Evolutionary conservation across 1,140 invertebrate genomes (phyloP).

Genomic region (Aphis gossypii): DNA sequence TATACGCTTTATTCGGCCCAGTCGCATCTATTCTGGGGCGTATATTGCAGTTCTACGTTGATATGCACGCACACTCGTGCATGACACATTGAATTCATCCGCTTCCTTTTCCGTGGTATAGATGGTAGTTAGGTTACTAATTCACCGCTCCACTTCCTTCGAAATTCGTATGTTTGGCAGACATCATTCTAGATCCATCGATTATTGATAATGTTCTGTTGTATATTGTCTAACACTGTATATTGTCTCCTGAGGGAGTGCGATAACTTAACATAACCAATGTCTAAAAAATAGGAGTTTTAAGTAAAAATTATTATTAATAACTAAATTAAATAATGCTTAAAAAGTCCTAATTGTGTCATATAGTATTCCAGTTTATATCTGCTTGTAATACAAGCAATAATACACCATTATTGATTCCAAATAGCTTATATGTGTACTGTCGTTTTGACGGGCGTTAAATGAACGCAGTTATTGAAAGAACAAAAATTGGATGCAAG

Average conservation of each 20-base stretch:
- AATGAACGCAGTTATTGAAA: not conserved
- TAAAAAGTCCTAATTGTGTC: no score
- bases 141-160: not conserved
- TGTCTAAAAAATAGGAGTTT: not conserved
- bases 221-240: not conserved
- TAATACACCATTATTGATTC: not conserved
- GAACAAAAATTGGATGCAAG: not conserved
- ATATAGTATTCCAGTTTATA: no score
- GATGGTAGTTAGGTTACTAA: not conserved
- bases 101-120: not conserved
- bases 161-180: no score
- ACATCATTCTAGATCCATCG: not conserved
- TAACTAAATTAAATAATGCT: no score
- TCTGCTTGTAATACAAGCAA: no score
- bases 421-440: not conserved
- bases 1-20: not conserved
- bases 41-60: not conserved
- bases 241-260: no score
- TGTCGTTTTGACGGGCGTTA: not conserved
- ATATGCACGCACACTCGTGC: not conserved
- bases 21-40: not conserved
- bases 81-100: not conserved
- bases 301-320: not conserved
- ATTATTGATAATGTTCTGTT: not conserved
- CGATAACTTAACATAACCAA: not conserved